Evolutionary conservation across 2,888 invertebrate species (phyloP), one percentile per base, ranked within the genome.

Genomic region (Leucophenga maculata): DNA sequence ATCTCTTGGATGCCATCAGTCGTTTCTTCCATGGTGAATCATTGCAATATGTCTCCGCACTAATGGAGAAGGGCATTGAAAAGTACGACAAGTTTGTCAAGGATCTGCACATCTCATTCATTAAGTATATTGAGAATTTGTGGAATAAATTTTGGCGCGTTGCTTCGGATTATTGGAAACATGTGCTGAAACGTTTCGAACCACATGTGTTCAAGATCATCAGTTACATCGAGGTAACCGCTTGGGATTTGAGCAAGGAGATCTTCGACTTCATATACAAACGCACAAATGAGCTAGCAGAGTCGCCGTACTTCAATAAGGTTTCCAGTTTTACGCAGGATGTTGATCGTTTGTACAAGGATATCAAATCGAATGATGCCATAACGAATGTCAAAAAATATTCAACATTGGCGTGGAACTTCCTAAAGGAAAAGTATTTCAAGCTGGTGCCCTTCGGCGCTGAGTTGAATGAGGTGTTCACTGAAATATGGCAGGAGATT

Each of bases 381-480:
- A 90, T 95, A 26, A 94, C 94, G 0, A 95, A 94, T 85, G 90
- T 95, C 46, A 92, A 92, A 83, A 95, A 95, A 83, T 96, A 96
- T 87, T 91, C 91, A 0, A 89, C 89, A 55, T 90, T 94, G 59
- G 87, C 93, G 0, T 92, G 93, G 90, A 91, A 91, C 73, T 92
- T 93, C 72, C 78, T 94, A 6, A 91, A 91, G 76, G 92, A 93
- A 68, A 92, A 92, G 78, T 93, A 93, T 79, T 91, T 93, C 71
- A 90, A 91, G 59, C 87, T 92, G 71, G 91, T 93, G 32, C 93
- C 93, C 0, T 93, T 93, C 78, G 92, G 93, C 9, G 91, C 91
- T 65, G 93, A 93, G 80, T 80, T 93, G 1, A 90, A 92, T 73
- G 91, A 92, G 69, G 89, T 93, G 11, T 80, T 91, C 0, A 90